Conservation (phyloP, 2,113 vertebrate species). For the Muntiacus reevesi region DNA sequence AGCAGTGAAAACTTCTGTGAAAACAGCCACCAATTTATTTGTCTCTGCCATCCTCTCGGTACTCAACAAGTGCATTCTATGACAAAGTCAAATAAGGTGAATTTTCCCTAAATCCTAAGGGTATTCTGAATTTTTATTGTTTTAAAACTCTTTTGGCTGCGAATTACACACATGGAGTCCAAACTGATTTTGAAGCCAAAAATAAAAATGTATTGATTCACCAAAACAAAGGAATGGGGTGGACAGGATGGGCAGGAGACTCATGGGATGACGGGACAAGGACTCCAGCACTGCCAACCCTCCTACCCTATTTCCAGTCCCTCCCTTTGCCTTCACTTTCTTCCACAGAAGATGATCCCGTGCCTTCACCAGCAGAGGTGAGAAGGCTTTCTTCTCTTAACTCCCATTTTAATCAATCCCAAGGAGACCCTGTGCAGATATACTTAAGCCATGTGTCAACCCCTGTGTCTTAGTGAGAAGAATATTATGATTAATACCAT, state of each 20-base stretch:
- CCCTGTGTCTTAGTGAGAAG: not conserved
- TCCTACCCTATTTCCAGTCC: not conserved
- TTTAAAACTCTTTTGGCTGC: not conserved
- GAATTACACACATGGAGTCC: not conserved
- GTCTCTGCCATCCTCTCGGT: not conserved
- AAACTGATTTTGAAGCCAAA: not conserved
- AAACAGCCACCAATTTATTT: not conserved
- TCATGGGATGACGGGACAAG: accelerated
- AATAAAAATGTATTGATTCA: not conserved
- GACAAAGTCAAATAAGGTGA: not conserved
- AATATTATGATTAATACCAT: not conserved
- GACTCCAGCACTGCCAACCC: not conserved
- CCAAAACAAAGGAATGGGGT: not conserved
- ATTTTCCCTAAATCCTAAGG: not conserved
- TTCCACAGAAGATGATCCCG: not conserved
- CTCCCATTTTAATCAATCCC: not conserved
- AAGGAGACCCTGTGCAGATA: not conserved
- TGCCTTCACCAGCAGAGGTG: not conserved
- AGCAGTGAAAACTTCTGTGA: not conserved
- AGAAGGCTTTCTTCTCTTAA: not conserved
- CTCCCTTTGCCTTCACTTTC: not conserved
- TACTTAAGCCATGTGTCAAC: not conserved
- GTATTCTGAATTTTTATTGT: not conserved
- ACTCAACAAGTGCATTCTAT: not conserved
- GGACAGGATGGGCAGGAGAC: accelerated